phyloP scores from a whole-genome alignment of 2,888 invertebrate genomes.

The Sussaba pulchella region DNA sequence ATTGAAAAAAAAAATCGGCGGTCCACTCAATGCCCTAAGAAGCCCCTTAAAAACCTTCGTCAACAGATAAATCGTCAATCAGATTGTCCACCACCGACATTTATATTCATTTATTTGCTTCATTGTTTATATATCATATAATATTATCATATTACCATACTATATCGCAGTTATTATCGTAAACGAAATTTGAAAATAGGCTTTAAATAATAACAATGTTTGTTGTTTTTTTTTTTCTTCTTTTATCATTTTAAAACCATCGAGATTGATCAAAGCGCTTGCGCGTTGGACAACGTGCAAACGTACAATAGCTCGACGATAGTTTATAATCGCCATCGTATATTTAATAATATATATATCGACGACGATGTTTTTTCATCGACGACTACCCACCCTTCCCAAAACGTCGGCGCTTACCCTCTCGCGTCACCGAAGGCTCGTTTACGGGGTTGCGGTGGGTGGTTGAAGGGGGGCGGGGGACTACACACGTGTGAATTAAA shows the following conservation, averaged over 20 bases:
- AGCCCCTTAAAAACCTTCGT: too few relatives aligned
- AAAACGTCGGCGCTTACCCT: too few relatives aligned
- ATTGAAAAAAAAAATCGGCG: neutral
- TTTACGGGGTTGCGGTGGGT: too few relatives aligned
- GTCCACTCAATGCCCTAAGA: neutral
- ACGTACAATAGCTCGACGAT: conserved; percentile 58
- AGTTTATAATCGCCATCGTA: conserved; percentile 44
- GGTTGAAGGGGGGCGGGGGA: neutral
- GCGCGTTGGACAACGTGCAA: conserved; percentile 69
- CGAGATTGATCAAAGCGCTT: conserved; percentile 79
- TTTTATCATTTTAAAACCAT: too few relatives aligned
- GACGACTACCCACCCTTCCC: too few relatives aligned
- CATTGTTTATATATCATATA: conserved; percentile 81
- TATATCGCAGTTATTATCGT: conserved; percentile 81
- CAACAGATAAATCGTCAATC: conserved; percentile 31
- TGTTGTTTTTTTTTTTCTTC: too few relatives aligned
- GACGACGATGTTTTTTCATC: conserved; percentile 8
- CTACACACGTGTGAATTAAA: conserved; percentile 69
- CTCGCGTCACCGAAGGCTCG: too few relatives aligned
- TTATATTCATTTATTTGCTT: conserved; percentile 80
- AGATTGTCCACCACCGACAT: conserved; percentile 54
- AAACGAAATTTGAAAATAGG: conserved; percentile 82
- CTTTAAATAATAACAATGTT: conserved; percentile 81
- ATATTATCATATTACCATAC: conserved; percentile 71
- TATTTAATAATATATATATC: too few relatives aligned